phyloP scores from a whole-genome alignment of 2,797 vertebrate species.

The Acanthurus leucopareius region DNA sequence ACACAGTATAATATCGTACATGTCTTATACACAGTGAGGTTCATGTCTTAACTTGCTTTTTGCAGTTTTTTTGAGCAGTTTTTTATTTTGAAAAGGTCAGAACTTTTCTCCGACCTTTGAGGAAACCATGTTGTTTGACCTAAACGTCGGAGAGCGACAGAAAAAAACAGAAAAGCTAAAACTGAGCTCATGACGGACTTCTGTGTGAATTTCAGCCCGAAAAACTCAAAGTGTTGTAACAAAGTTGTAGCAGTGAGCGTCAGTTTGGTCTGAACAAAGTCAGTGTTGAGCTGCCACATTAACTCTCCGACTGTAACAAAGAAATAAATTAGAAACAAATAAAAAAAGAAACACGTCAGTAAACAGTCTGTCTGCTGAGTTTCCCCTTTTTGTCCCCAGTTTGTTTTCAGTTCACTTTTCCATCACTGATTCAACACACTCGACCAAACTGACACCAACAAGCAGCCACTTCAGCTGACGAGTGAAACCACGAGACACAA shows the following conservation, averaged over 20 bases:
- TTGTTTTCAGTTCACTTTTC: not conserved
- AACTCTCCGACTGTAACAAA: not conserved
- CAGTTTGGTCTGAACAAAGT: not conserved
- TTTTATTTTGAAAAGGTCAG: too few species aligned
- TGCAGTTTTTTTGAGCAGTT: not conserved
- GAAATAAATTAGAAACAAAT: not conserved
- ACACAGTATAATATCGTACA: constrained; percentile 6
- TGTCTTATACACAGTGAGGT: not conserved
- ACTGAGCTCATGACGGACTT: too few species aligned
- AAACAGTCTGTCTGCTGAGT: not conserved
- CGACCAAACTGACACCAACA: too few species aligned
- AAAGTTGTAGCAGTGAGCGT: not conserved
- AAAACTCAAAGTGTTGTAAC: too few species aligned
- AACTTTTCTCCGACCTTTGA: not conserved
- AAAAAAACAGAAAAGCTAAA: too few species aligned
- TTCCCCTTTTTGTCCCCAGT: not conserved
- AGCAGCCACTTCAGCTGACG: too few species aligned
- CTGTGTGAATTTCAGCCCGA: too few species aligned
- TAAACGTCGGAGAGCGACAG: too few species aligned
- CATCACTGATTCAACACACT: not conserved
- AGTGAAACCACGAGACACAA: too few species aligned
- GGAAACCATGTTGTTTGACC: too few species aligned
- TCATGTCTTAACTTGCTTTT: not conserved
- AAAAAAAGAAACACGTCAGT: not conserved
- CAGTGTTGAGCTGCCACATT: constrained; percentile 21